Evolutionary conservation across 92 coral and sea anemone species (phyloP).

Genomic region (Anthopleura xanthogrammica): DNA sequence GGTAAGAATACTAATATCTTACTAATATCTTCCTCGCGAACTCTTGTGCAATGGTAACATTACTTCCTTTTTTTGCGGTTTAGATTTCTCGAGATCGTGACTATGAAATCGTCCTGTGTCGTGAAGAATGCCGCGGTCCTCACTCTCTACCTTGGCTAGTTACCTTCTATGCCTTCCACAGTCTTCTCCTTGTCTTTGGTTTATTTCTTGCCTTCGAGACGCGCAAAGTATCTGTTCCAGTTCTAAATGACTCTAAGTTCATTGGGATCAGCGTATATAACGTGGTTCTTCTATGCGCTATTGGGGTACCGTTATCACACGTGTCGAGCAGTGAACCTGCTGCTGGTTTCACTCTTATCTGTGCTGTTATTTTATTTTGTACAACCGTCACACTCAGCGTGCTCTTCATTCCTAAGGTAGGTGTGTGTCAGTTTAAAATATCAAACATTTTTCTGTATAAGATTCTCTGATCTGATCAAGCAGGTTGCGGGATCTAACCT

Average conservation of each 20-base stretch:
- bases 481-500: no score
- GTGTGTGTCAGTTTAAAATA: background rate
- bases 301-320: conserved; percentile 80
- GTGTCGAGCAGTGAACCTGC: conserved; percentile 67
- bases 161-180: conserved; percentile 75
- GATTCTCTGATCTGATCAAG: no score
- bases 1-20: conserved; percentile 30
- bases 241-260: conserved; percentile 81
- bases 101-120: conserved; percentile 60
- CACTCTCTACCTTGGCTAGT: conserved; percentile 76
- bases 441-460: background rate
- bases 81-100: conserved; percentile 78
- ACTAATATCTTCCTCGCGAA: no score
- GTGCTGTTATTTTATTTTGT: conserved; percentile 78
- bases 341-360: conserved; percentile 65
- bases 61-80: conserved; percentile 4
- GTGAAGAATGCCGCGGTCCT: conserved; percentile 77
- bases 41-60: no score
- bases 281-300: conserved; percentile 79
- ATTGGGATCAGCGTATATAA: conserved; percentile 88
- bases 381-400: conserved; percentile 80
- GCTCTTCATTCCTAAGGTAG: conserved; percentile 83
- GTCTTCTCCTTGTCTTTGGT: conserved; percentile 77
- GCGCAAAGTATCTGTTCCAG: conserved; percentile 77
- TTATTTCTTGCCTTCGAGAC: conserved; percentile 84